Percentiles rank a stretch among this genome's conserved stretches.
phyloP scores from a whole-genome alignment of 2,113 vertebrate genomes.

The Cavia aperea region DNA sequence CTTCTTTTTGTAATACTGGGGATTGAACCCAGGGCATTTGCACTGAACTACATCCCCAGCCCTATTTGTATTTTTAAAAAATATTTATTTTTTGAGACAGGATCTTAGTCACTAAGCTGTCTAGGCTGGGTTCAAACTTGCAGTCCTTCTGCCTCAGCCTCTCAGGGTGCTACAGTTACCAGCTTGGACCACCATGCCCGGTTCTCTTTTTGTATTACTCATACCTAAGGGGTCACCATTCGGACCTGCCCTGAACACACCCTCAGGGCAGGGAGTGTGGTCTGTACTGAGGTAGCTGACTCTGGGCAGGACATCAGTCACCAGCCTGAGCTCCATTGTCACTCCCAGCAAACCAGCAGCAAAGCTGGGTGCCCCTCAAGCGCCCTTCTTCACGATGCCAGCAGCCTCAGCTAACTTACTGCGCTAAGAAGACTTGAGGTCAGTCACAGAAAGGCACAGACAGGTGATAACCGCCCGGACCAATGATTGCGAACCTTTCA shows the following conservation, averaged over 20 bases:
- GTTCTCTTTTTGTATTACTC: background rate
- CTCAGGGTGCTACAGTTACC: background rate
- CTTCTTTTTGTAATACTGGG: background rate
- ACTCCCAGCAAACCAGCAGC: rapidly evolving
- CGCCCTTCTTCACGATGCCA: rapidly evolving
- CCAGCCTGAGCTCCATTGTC: background rate
- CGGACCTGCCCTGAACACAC: rapidly evolving
- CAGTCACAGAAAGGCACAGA: background rate
- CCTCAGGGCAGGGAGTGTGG: rapidly evolving
- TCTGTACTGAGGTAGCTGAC: rapidly evolving
- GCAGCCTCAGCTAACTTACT: background rate
- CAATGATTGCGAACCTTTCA: background rate
- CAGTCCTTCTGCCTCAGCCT: background rate
- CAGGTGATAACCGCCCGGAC: background rate
- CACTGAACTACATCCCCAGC: background rate
- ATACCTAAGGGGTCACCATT: rapidly evolving
- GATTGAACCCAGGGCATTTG: background rate
- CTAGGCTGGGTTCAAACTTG: background rate
- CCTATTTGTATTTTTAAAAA: background rate
- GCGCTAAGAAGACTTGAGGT: background rate
- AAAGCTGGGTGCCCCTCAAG: background rate
- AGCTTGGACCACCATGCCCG: background rate
- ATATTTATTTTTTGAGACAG: background rate
- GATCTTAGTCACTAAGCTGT: background rate
- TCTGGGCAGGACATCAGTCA: rapidly evolving